Evolutionary conservation across 1,140 invertebrate species (phyloP).

Genomic region (Delia radicum): DNA sequence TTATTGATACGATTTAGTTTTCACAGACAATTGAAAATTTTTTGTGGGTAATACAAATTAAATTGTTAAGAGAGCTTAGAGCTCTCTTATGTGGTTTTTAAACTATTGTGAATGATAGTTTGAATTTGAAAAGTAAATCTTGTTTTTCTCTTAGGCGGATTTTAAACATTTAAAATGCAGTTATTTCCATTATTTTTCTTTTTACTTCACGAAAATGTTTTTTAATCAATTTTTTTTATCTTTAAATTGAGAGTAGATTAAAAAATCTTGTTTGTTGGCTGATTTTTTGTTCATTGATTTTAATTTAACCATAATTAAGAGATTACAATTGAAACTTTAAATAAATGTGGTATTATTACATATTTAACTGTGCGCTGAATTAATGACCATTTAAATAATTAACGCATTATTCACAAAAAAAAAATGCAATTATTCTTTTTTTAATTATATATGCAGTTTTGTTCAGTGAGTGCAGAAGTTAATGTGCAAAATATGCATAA

Average conservation of each 20-base stretch:
- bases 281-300: not conserved
- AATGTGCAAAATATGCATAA: too few relatives aligned
- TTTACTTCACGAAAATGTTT: not conserved
- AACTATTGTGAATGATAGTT: not conserved
- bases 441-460: too few relatives aligned
- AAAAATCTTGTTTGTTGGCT: too few relatives aligned
- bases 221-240: not conserved
- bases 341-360: not conserved
- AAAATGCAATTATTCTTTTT: too few relatives aligned
- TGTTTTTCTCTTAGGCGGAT: not conserved
- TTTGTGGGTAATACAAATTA: not conserved
- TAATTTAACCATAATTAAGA: not conserved
- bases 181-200: not conserved
- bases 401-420: too few relatives aligned
- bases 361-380: not conserved
- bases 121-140: too few relatives aligned
- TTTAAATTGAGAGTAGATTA: not conserved
- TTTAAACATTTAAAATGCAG: not conserved
- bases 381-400: not conserved
- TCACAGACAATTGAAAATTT: not conserved
- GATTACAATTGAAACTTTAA: not conserved
- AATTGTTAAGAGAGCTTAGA: not conserved
- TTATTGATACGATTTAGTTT: not conserved
- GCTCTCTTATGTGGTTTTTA: not conserved
- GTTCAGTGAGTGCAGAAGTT: too few relatives aligned